These are phyloP conservation scores for Ormia ochracea DNA, from an alignment of 2,888 invertebrate species.

Conservation along the genomic window DNA sequence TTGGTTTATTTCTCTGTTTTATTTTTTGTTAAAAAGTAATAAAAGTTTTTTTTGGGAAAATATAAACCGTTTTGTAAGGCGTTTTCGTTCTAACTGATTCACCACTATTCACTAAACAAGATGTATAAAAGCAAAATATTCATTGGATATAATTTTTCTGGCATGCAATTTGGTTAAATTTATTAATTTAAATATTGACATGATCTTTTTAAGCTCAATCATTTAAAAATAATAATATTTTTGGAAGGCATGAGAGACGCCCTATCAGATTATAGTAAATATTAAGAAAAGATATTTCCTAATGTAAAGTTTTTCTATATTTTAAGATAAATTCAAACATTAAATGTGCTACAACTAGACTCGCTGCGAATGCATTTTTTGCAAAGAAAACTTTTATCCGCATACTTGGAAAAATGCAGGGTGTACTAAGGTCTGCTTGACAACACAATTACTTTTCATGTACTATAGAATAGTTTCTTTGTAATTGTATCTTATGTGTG, in stretches of 20 bases:
- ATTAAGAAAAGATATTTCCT: no score
- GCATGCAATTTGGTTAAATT: constrained; percentile 43
- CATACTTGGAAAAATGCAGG: not conserved
- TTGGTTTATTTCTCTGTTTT: not conserved
- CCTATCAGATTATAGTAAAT: not conserved
- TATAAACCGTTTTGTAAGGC: constrained; percentile 42
- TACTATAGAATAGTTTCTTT: not conserved
- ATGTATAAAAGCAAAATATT: constrained; percentile 1
- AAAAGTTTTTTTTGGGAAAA: not conserved
- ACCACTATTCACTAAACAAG: constrained; percentile 5
- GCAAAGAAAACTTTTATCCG: no score
- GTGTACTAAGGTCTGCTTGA: not conserved
- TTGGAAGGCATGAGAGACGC: not conserved
- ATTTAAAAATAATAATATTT: not conserved
- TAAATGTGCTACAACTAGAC: no score
- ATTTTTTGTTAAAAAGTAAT: not conserved
- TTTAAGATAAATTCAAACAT: no score
- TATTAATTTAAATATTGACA: constrained; percentile 63
- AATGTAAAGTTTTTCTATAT: no score
- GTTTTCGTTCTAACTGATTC: constrained; percentile 52
- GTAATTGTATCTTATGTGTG: not conserved
- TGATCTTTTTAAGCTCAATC: constrained; percentile 40
- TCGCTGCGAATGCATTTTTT: no score
- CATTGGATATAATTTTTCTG: constrained; percentile 28
- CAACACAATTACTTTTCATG: not conserved